phyloP scores from a whole-genome alignment of 1,140 invertebrate genomes.

The Pachypeltis micranthus region DNA sequence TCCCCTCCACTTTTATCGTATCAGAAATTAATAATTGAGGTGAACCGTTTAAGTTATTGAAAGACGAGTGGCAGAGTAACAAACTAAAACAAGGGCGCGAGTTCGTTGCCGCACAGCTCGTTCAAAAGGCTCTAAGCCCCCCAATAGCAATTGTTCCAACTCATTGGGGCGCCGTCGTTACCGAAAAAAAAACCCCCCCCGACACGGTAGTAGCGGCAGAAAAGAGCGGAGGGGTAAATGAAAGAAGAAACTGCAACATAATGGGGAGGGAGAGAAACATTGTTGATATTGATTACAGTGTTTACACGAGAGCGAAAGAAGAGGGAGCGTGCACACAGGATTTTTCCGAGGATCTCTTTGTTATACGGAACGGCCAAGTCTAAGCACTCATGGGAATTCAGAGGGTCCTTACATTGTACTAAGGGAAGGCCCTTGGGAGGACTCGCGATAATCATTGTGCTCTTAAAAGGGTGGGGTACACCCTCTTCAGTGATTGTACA shows the following conservation, averaged over 20 bases:
- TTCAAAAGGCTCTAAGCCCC: too few relatives aligned
- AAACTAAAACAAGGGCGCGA: too few relatives aligned
- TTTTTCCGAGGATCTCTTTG: neutral
- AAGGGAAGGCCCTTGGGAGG: too few relatives aligned
- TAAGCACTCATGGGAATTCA: too few relatives aligned
- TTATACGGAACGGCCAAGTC: neutral
- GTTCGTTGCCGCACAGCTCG: too few relatives aligned
- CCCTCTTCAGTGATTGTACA: neutral
- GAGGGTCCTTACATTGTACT: too few relatives aligned
- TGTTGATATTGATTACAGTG: constrained; percentile 8
- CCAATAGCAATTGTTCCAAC: neutral
- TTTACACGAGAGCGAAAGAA: neutral
- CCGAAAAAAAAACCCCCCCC: neutral
- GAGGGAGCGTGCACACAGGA: neutral
- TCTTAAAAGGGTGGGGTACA: neutral
- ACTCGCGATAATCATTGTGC: neutral
- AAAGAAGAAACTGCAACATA: constrained; percentile 4
- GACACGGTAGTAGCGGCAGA: too few relatives aligned
- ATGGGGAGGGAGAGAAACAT: constrained; percentile 7
- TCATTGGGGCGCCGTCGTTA: neutral
- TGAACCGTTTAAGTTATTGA: constrained; percentile 6
- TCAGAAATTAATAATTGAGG: constrained; percentile 7
- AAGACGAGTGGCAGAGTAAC: neutral
- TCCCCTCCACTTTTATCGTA: too few relatives aligned
- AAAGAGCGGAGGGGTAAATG: neutral